Evolutionary conservation across 2,797 vertebrate genomes (phyloP), one percentile per base, ranked within the genome.

Genomic region (Cryptoprocta ferox): DNA sequence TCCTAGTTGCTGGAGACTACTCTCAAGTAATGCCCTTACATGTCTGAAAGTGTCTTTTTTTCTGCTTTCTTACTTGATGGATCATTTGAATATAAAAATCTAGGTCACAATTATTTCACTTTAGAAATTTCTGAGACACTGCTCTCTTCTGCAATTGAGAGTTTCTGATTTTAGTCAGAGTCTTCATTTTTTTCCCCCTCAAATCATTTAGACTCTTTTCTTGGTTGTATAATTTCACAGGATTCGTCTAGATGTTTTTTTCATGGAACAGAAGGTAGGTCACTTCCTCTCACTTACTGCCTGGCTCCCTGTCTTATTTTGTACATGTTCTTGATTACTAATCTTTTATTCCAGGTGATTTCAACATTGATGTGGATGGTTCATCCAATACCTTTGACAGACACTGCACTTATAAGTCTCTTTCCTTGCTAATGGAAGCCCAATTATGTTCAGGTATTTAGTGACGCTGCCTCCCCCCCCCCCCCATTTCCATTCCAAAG

Each of bases 161-260:
- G 48, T 90, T 91, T 94, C 68, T 87, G 70, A 37, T 89, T 91
- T 96, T 75, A 97, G 87, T 93, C 85, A 53, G 50, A 81, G 61
- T 92, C 16, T 87, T 94, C 50, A 42, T 66, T 70, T 13, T 37
- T 35, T 53, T 86, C 70, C 30, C 14, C 16, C 16, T 61, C n/a
- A 81, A 4, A 66, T 70, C 37, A 56, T 82, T 93, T 73, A 68
- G 39, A 71, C 75, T 82, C 56, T 93, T 82, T 75, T 35, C 53
- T 85, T 79, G 50, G 5, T 78, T 93, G 63, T 84, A 56, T 92
- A 88, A 48, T 94, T 82, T 88, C 59, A 78, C 16, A 82, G 87
- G 66, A 37, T 50, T 82, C 45, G 24, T 87, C 37, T 68, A 24
- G 4, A n/a, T 83, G 6, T 32, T 63, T 68, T 68, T 94, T 89